Conservation (phyloP, 2,888 invertebrate genomes). For the Ptychoptera albimana region DNA sequence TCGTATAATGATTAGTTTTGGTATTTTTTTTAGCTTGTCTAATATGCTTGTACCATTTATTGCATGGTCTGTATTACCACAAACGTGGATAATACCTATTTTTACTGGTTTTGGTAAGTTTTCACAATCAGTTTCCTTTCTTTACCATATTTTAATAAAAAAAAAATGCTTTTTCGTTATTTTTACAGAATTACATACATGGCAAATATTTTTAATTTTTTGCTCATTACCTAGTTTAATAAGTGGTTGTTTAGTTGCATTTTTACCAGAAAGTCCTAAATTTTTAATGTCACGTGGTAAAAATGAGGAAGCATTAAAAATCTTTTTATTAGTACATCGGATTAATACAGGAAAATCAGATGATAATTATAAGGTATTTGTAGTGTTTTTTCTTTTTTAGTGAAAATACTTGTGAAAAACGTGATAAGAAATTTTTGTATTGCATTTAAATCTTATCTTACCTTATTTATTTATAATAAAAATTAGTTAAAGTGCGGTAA, state of each 20-base stretch:
- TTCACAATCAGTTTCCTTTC: neutral
- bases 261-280: slow-evolving; percentile 64
- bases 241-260: slow-evolving; percentile 41
- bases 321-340: slow-evolving; percentile 46
- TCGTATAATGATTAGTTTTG: slow-evolving; percentile 45
- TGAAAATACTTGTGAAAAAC: too few species aligned
- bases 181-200: slow-evolving; percentile 35
- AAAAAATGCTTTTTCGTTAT: neutral
- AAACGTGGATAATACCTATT: slow-evolving; percentile 35
- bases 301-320: slow-evolving; percentile 44
- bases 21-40: slow-evolving; percentile 48
- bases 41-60: slow-evolving; percentile 47
- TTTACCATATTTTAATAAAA: neutral
- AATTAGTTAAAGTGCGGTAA: too few species aligned
- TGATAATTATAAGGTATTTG: slow-evolving; percentile 45
- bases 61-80: slow-evolving; percentile 56
- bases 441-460: too few species aligned
- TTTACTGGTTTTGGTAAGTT: slow-evolving; percentile 25
- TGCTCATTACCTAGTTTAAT: slow-evolving; percentile 45
- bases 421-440: too few species aligned
- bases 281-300: slow-evolving; percentile 54
- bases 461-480: too few species aligned
- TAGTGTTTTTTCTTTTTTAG: slow-evolving; percentile 6
- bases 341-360: slow-evolving; percentile 45
- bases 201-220: slow-evolving; percentile 44